These are phyloP conservation scores for Ectemnius cavifrons DNA, from an alignment of 2,888 invertebrate genomes.

Conservation along the genomic window DNA sequence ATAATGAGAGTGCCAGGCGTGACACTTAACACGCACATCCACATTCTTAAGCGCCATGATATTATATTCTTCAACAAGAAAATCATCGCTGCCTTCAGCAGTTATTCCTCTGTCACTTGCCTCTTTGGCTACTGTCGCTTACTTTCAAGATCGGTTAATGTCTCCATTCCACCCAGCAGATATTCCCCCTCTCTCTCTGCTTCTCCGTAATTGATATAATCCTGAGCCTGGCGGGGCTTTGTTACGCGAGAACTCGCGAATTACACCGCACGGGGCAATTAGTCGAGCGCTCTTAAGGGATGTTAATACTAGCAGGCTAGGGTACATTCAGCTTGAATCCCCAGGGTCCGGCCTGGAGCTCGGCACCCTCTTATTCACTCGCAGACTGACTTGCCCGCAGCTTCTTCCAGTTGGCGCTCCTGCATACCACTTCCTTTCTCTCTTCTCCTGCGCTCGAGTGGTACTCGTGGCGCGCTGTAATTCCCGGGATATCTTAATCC, in stretches of 20 bases:
- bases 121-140: constrained; percentile 21
- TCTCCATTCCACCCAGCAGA: too few species aligned
- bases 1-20: constrained; percentile 33
- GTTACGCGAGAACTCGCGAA: constrained; percentile 54
- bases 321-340: constrained; percentile 38
- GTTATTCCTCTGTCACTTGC: constrained; percentile 9
- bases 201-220: constrained; percentile 59
- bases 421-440: neutral
- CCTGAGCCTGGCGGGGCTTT: constrained; percentile 53
- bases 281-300: constrained; percentile 49
- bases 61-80: constrained; percentile 25
- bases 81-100: constrained; percentile 1
- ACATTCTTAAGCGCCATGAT: constrained; percentile 42
- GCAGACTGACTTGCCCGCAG: neutral
- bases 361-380: too few species aligned
- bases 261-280: constrained; percentile 58
- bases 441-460: neutral
- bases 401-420: constrained; percentile 1
- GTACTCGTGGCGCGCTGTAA: constrained; percentile 29
- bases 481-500: constrained; percentile 59
- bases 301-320: constrained; percentile 47
- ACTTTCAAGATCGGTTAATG: constrained; percentile 1
- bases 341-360: neutral
- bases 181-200: too few species aligned
- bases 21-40: constrained; percentile 53